Conservation (phyloP, 1,140 invertebrate genomes). For the Scaptodrosophila lebanonensis region DNA sequence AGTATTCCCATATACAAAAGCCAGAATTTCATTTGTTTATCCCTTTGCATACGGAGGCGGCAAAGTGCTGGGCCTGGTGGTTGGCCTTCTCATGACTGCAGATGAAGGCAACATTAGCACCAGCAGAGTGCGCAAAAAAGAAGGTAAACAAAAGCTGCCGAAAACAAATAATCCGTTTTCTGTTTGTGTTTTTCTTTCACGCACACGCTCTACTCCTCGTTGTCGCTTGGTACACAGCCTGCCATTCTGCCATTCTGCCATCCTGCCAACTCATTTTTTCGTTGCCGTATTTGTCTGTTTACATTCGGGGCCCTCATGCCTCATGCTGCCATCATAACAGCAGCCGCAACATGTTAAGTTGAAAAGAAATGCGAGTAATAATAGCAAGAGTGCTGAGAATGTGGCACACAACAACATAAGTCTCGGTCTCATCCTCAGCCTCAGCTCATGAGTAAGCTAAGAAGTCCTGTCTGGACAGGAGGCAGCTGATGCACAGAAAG, state of each 20-base stretch:
- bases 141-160: conserved; percentile 64
- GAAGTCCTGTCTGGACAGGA: conserved; percentile 15
- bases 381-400: conserved; percentile 59
- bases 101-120: conserved; percentile 28
- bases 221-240: conserved; percentile 3
- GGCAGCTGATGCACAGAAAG: too few relatives aligned
- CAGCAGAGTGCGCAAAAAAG: conserved; percentile 1
- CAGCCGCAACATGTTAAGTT: conserved; percentile 69
- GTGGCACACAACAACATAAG: conserved; percentile 1
- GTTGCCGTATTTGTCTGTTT: conserved; percentile 39
- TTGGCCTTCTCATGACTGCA: conserved; percentile 36
- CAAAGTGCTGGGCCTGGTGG: conserved; percentile 19
- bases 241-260: conserved; percentile 45
- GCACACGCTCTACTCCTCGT: not conserved
- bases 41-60: conserved; percentile 17
- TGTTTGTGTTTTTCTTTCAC: conserved; percentile 48
- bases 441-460: conserved; percentile 13
- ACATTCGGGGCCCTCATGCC: conserved; percentile 15
- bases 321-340: conserved; percentile 26
- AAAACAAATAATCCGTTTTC: conserved; percentile 67
- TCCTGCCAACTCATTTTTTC: conserved; percentile 36
- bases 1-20: too few relatives aligned
- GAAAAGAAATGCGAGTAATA: conserved; percentile 57
- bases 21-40: conserved; percentile 19
- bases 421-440: not conserved